phyloP scores from a whole-genome alignment of 1,140 invertebrate species.

The Acromyrmex heyeri region DNA sequence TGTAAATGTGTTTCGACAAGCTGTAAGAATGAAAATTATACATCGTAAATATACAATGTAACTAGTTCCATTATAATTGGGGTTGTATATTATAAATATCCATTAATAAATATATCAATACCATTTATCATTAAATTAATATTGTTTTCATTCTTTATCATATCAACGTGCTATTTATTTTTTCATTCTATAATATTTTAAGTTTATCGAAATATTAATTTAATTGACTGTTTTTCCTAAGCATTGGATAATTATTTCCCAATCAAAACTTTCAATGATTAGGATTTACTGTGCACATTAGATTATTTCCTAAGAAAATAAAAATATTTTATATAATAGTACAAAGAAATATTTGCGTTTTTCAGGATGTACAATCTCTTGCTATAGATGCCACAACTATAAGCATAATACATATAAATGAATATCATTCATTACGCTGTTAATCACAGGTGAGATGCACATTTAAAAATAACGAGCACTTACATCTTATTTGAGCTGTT shows the following conservation, averaged over 20 bases:
- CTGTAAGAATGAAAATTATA: background rate
- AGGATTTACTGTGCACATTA: background rate
- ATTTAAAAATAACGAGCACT: background rate
- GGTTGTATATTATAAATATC: conserved; percentile 36
- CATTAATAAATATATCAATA: conserved; percentile 16
- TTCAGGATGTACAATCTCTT: conserved; percentile 69
- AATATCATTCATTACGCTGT: conserved; percentile 78
- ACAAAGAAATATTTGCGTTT: conserved; percentile 65
- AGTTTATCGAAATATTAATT: background rate
- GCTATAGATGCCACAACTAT: conserved; percentile 38
- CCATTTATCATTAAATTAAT: background rate
- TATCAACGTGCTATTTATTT: background rate
- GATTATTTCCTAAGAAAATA: background rate
- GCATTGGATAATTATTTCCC: background rate
- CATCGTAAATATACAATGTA: background rate
- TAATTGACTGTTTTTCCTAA: background rate
- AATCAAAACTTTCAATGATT: conserved; percentile 33
- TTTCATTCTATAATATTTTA: conserved; percentile 17
- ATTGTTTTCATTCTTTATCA: conserved; percentile 37
- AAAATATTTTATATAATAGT: conserved; percentile 8
- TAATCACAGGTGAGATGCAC: conserved; percentile 76
- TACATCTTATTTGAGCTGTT: background rate
- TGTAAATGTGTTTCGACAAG: conserved; percentile 6
- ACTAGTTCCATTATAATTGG: conserved; percentile 34
- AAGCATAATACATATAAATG: conserved; percentile 16